Evolutionary conservation across 2,888 invertebrate genomes (phyloP), one percentile per base, ranked within the genome.

Genomic region (Agrilus mali): DNA sequence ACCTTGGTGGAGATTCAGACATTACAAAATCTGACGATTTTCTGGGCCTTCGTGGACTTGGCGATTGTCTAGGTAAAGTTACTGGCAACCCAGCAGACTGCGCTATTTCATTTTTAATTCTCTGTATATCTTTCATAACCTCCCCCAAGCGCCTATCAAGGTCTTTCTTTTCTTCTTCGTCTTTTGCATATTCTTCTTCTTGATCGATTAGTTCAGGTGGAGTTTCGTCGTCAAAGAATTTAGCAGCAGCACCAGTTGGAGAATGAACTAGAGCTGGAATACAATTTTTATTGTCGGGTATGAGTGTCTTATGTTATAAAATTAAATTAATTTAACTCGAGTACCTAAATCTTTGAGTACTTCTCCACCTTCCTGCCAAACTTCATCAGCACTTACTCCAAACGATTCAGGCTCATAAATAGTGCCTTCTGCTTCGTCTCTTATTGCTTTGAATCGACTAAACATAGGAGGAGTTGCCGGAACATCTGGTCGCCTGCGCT

Each of bases 391-490:
- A 3, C 43, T 33, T 33, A 51, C 16, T 7, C 50, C 56, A 45
- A 56, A 56, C 45, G 54, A 46, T 31, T 47, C 36, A 13, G 47
- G 48, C 7, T 31, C 32, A 37, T 54, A 51, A 33, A 38, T 37
- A 36, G 45, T 40, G 8, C 44, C 36, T 34, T 12, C 35, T 32
- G 36, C 42, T 15, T 20, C n/a, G 13, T 35, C 44, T 27, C 39
- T 40, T n/a, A 42, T 12, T 7, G 31, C 4, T 27, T 20, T 16
- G 36, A 47, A 41, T 45, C 36, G 53, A 31, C 56, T 55, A 39
- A 58, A 58, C 14, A 54, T 41, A 2, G 58, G 58, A 10, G 58
- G 58, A 3, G 56, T 58, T 27, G 36, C 39, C n/a, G 49, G 47
- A 33, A 50, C 49, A 36, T 51, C 54, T 17, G 38, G 44, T 38